Percentiles rank a stretch among this genome's conserved stretches.
Evolutionary conservation across 2,888 invertebrate species (phyloP).

Genomic region (Cryptops parisi): DNA sequence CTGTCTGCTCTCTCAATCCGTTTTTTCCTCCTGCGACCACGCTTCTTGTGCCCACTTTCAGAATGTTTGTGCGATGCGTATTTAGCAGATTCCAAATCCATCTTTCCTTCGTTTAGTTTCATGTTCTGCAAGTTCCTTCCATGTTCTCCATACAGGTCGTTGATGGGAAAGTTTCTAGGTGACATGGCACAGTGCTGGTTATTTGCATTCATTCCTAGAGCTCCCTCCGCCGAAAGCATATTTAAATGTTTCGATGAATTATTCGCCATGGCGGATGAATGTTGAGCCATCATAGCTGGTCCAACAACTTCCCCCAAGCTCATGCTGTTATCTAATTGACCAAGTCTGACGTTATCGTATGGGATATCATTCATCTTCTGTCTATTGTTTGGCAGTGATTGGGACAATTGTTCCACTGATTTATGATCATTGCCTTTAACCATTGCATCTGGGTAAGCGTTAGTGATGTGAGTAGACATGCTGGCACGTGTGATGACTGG

Average conservation of each 20-base stretch:
- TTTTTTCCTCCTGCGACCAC: not conserved
- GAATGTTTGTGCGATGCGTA: not conserved
- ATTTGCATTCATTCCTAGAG: not conserved
- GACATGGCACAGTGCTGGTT: not conserved
- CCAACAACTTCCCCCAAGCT: not conserved
- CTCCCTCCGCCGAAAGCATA: not conserved
- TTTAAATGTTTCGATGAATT: not conserved
- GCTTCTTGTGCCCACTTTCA: not conserved
- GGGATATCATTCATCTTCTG: too few species aligned
- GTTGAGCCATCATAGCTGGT: not conserved
- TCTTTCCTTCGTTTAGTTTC: not conserved
- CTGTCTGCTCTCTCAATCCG: not conserved
- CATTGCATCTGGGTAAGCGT: not conserved
- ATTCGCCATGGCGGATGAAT: not conserved
- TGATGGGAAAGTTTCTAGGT: not conserved
- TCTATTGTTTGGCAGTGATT: not conserved
- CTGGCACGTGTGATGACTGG: conserved; percentile 16
- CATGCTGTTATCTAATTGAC: not conserved
- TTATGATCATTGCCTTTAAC: not conserved
- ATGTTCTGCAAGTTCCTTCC: not conserved
- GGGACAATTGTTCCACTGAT: not conserved
- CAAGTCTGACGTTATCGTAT: not conserved
- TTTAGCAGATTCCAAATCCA: not conserved
- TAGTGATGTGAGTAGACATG: not conserved
- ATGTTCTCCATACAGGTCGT: not conserved